A percentile compares a stretch with the other conserved stretches of the same genome.
Evolutionary conservation across 2,888 invertebrate genomes (phyloP).

Genomic region (Stomorhina lunata): DNA sequence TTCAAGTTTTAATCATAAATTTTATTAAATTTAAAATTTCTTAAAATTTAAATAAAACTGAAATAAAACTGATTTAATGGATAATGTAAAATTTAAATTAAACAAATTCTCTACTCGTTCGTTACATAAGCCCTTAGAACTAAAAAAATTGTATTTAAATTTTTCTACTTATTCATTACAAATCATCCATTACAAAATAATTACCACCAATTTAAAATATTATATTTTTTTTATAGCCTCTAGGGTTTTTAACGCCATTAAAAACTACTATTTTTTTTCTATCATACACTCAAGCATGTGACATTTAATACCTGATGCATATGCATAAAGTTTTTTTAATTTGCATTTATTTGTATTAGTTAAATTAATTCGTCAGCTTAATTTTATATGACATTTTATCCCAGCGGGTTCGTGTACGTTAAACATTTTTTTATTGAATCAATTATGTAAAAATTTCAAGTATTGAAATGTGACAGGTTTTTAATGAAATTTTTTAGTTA

Average conservation of each 20-base stretch:
- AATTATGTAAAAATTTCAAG: conserved; percentile 22
- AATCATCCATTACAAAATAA: too few species aligned
- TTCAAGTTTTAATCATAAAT: too few species aligned
- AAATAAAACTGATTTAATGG: too few species aligned
- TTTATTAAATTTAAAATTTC: too few species aligned
- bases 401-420: conserved; percentile 1
- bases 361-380: background rate
- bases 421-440: conserved; percentile 29
- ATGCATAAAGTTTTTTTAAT: background rate
- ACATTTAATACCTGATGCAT: background rate
- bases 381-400: conserved; percentile 7
- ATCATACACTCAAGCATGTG: background rate
- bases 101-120: too few species aligned
- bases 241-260: background rate
- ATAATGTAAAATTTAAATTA: too few species aligned
- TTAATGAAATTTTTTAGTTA: too few species aligned
- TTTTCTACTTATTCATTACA: too few species aligned
- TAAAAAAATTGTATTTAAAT: too few species aligned
- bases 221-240: background rate
- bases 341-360: background rate
- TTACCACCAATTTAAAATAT: background rate
- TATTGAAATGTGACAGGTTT: background rate
- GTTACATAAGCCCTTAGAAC: too few species aligned
- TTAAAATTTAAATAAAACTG: too few species aligned
- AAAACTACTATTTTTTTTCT: background rate